Evolutionary conservation across 2,113 vertebrate genomes (phyloP), one percentile per base, ranked within the genome.

Genomic region (Hemibagrus wyckioides): DNA sequence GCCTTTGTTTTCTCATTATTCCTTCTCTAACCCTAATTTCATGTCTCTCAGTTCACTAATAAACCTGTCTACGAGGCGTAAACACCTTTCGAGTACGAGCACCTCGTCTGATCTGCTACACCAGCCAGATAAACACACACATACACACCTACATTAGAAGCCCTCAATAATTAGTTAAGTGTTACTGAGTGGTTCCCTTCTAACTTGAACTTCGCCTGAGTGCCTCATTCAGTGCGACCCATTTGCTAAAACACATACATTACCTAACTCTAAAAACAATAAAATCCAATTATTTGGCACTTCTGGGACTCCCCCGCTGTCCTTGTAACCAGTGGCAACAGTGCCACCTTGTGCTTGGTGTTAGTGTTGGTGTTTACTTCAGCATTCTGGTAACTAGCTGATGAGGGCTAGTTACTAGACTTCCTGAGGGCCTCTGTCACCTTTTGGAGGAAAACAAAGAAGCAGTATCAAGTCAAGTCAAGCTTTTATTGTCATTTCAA

Each of bases 111-210:
- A n/a, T 52, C 33, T 30, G 8, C 75, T 76, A 83, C 79, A 84
- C 75, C 81, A 41, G 28, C 52, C 39, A 80, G 11, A 41, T 28
- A 71, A n/a, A 84, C 61, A 56, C 23, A 36, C 77, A 82, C 48
- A 61, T 9, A 81, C 67, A 87, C 57, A 84, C 71, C 76, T 86
- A 80, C 85, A 69, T 69, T 54, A 83, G 54, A 79, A 59, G 21
- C 86, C 41, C 86, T 87, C 33, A 36, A 84, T 79, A 84, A 86
- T 86, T 80, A 84, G 81, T 83, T 83, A 87, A 87, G 86, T 88
- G 75, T 79, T 69, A 79, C 73, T 77, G 41, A 79, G 86, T 80
- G 86, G 83, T 52, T 28, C 59, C 82, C 59, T 75, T 50, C 13
- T 3, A 79, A 48, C 86, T 79, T 79, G 59, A 87, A 84, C 82